A percentile compares a stretch with the other conserved stretches of the same genome.
phyloP scores from a whole-genome alignment of 2,113 vertebrate genomes.

The Bambusicola thoracicus region DNA sequence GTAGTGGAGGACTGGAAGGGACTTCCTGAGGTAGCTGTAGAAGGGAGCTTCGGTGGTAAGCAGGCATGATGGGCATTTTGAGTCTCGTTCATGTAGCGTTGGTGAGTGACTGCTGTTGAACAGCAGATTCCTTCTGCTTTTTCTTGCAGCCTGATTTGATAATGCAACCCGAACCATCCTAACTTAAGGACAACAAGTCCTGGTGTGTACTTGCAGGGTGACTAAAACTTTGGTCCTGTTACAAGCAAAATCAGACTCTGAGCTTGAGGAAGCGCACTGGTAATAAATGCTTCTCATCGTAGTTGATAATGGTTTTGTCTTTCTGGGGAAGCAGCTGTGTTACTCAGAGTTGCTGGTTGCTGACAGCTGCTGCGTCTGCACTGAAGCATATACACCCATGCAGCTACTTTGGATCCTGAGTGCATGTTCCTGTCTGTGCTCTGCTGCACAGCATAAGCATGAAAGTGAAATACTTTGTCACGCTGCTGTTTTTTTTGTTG shows the following conservation, averaged over 20 bases:
- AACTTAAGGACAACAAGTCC: background rate
- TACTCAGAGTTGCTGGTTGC: background rate
- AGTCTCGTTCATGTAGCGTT: background rate
- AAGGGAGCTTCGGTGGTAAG: background rate
- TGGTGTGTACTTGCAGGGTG: background rate
- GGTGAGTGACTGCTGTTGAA: background rate
- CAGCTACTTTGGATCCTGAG: accelerated
- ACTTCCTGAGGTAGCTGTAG: background rate
- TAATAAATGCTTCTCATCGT: background rate
- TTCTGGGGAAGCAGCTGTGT: background rate
- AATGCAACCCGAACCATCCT: background rate
- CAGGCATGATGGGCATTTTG: background rate
- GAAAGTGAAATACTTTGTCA: no score
- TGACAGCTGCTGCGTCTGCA: accelerated
- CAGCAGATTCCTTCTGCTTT: background rate
- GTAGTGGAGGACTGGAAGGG: background rate
- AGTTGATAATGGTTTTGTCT: background rate
- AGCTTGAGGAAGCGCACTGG: background rate
- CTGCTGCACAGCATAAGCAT: background rate
- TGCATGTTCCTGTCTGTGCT: accelerated
- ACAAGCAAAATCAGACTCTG: background rate
- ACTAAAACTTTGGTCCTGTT: background rate
- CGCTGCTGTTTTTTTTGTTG: background rate
- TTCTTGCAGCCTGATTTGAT: background rate
- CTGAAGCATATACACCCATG: background rate